Percentiles rank a stretch among this genome's conserved stretches.
These are phyloP conservation scores for Pyrrhosoma nymphula DNA, from an alignment of 2,888 invertebrate species.

Conservation along the genomic window DNA sequence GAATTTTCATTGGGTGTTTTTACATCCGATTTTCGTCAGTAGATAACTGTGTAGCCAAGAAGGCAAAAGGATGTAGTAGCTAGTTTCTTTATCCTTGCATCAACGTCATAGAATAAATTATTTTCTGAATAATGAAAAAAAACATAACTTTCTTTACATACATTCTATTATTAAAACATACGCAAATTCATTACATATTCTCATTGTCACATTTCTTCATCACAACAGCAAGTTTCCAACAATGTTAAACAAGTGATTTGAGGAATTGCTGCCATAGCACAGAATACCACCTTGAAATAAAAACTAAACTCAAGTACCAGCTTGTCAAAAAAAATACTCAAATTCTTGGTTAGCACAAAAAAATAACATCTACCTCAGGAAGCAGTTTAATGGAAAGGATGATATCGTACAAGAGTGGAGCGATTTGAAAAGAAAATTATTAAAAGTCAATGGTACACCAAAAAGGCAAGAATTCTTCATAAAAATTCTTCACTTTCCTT, in stretches of 20 bases:
- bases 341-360: background rate
- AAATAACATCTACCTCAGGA: constrained; percentile 17
- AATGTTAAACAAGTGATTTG: constrained; percentile 33
- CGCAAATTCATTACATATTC: constrained; percentile 57
- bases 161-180: constrained; percentile 62
- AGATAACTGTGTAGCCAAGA: too few relatives aligned
- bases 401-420: background rate
- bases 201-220: constrained; percentile 61
- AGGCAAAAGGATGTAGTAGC: too few relatives aligned
- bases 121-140: constrained; percentile 11
- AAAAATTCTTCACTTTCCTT: background rate
- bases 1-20: too few relatives aligned
- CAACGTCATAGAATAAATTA: background rate
- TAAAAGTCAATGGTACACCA: background rate
- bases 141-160: constrained; percentile 45
- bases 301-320: background rate
- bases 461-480: constrained; percentile 1
- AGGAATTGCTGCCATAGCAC: constrained; percentile 23
- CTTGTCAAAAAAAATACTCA: background rate
- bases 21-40: too few relatives aligned
- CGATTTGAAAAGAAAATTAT: background rate
- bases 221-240: constrained; percentile 51
- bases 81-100: too few relatives aligned
- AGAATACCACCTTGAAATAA: background rate
- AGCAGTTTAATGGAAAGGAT: background rate